Base-by-base conservation (phyloP, 2,797 vertebrate species). In the Balearica regulorum region DNA sequence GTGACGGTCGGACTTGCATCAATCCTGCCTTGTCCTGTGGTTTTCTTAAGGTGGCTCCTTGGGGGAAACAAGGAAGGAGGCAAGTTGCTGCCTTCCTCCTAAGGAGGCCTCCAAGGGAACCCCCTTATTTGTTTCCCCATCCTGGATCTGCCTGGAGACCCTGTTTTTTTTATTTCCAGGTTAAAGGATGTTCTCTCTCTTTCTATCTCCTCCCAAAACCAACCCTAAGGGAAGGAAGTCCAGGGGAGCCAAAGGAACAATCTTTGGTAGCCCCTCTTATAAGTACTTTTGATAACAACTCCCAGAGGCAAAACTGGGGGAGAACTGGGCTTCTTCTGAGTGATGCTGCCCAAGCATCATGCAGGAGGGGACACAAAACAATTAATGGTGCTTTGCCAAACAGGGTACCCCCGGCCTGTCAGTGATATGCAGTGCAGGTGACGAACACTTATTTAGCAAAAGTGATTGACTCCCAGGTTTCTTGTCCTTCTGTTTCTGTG, bases 11-110 rank as follows among this genome's bases (percentile, higher is more conserved):
- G 13, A 58, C 44, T 11, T 73, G 51, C 90, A 93, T 33, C 78
- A 91, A 46, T 94, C 80, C 71, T 83, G 75, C 43, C 89, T 70
- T 2, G 1, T 65, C 46, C 60, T 68, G 68, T 48, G 51, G 16
- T 87, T 90, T 96, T 91, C 61, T 94, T 88, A 89, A 96, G 71
- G 82, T 76, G n/a, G 65, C 25, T 93, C 41, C 39, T 66, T 46
- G 28, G 6, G 37, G 33, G 13, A 75, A 58, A 41, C 2, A 71
- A 90, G n/a, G 64, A 60, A 65, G 12, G 28, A 83, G 62, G 16
- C 0, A 1, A 85, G 25, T 1, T 71, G 31, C 43, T 44, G 57
- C 41, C 37, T 83, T 87, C 31, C 35, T 91, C 48, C 60, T 62
- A 31, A 58, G 49, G 31, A 85, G 22, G 48, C 16, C 71, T 60